A percentile compares a stretch with the other conserved stretches of the same genome.
Evolutionary conservation across 1,140 invertebrate genomes (phyloP).

Genomic region (Brachionus rubens): DNA sequence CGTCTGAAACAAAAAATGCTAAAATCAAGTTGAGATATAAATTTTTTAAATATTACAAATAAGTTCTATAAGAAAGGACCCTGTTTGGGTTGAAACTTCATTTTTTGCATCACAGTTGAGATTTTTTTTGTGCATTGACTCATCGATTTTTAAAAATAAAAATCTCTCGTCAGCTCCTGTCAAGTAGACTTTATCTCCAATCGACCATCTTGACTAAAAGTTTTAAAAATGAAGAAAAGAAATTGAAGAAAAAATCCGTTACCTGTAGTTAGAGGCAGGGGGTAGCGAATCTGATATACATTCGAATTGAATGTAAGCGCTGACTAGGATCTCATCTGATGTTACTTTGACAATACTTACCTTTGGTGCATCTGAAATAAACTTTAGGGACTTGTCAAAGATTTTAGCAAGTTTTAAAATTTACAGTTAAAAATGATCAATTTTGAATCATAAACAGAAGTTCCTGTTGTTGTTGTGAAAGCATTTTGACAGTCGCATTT

Average conservation of each 20-base stretch:
- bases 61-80: slow-evolving; percentile 10
- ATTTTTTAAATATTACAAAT: slow-evolving; percentile 6
- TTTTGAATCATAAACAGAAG: slow-evolving; percentile 26
- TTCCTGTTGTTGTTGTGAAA: not conserved
- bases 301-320: slow-evolving; percentile 21
- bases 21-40: not conserved
- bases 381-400: too few relatives aligned
- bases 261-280: slow-evolving; percentile 31
- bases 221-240: too few relatives aligned
- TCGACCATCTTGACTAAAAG: slow-evolving; percentile 46
- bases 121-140: slow-evolving; percentile 29
- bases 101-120: slow-evolving; percentile 40
- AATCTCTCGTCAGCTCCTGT: slow-evolving; percentile 4
- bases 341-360: slow-evolving; percentile 32
- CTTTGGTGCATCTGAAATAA: slow-evolving; percentile 31
- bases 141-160: slow-evolving; percentile 36
- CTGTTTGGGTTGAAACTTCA: slow-evolving; percentile 45
- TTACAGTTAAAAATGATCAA: slow-evolving; percentile 32
- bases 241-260: too few relatives aligned
- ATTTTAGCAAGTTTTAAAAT: not conserved
- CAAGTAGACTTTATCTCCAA: slow-evolving; percentile 5
- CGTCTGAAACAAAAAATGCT: slow-evolving; percentile 10
- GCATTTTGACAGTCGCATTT: slow-evolving; percentile 39
- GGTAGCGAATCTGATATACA: slow-evolving; percentile 34
- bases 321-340: not conserved